Evolutionary conservation across 2,888 invertebrate genomes (phyloP).

Genomic region (Galerucella pusilla): DNA sequence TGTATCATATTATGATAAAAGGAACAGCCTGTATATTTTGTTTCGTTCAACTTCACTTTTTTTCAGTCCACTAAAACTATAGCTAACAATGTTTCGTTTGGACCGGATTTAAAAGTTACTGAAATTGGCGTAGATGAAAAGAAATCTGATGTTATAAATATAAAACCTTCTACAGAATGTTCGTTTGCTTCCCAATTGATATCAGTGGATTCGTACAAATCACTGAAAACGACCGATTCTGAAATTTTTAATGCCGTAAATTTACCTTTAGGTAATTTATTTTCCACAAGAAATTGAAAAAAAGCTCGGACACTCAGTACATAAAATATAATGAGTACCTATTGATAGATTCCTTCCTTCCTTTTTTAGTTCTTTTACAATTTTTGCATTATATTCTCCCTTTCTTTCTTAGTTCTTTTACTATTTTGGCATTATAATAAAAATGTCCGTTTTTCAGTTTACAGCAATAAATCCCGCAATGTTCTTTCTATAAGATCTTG

Average conservation of each 20-base stretch:
- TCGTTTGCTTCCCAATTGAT: conserved; percentile 47
- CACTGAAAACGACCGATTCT: conserved; percentile 47
- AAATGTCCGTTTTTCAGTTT: not conserved
- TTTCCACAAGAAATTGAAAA: not conserved
- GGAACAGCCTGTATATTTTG: not conserved
- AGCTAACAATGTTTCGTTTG: conserved; percentile 45
- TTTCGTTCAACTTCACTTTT: not conserved
- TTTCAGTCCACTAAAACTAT: conserved; percentile 40
- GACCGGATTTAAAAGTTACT: conserved; percentile 45
- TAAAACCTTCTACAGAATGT: conserved; percentile 51
- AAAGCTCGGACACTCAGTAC: too few species aligned
- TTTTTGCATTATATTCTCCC: not conserved
- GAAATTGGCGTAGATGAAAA: conserved; percentile 43
- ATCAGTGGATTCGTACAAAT: conserved; percentile 46
- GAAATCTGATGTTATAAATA: conserved; percentile 48
- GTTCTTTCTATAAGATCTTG: conserved; percentile 36
- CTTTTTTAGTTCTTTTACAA: too few species aligned
- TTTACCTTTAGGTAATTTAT: conserved; percentile 34
- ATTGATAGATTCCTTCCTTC: too few species aligned
- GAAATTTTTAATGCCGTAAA: conserved; percentile 46
- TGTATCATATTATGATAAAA: too few species aligned
- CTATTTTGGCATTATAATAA: not conserved
- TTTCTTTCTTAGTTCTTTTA: too few species aligned
- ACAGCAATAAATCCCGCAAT: conserved; percentile 32
- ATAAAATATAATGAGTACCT: too few species aligned